These are phyloP conservation scores for Pagrus major DNA, from an alignment of 2,113 vertebrate species.

Conservation along the genomic window DNA sequence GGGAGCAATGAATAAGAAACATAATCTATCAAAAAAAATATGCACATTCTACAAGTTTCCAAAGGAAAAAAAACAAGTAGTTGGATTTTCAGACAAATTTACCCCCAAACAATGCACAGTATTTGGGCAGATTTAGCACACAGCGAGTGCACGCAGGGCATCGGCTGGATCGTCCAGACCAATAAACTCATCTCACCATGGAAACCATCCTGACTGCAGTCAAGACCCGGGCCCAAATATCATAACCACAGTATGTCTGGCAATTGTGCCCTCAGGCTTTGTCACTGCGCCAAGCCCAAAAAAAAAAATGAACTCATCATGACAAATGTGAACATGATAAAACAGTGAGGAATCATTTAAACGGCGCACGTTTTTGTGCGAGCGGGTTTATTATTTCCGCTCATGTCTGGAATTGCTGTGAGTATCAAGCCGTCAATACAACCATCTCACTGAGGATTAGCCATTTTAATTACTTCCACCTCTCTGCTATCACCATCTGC, in stretches of 20 bases:
- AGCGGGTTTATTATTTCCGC: background rate
- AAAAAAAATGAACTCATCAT: slow-evolving; percentile 30
- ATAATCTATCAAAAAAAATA: slow-evolving; percentile 17
- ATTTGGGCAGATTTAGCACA: slow-evolving; percentile 7
- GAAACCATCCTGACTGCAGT: slow-evolving; percentile 28
- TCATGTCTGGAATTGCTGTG: slow-evolving; percentile 1
- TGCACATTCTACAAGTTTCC: slow-evolving; percentile 17
- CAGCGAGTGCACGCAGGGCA: background rate
- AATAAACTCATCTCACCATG: slow-evolving; percentile 47
- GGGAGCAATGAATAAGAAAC: slow-evolving; percentile 22
- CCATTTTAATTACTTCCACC: slow-evolving; percentile 79
- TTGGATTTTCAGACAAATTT: slow-evolving; percentile 17
- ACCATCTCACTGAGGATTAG: slow-evolving; percentile 69
- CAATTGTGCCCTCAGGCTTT: slow-evolving; percentile 30
- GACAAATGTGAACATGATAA: slow-evolving; percentile 17
- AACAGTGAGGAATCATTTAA: background rate
- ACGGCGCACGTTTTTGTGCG: background rate
- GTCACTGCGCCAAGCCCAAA: slow-evolving; percentile 12
- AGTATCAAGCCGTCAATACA: slow-evolving; percentile 44
- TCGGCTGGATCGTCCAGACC: slow-evolving; percentile 13
- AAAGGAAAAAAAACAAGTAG: background rate
- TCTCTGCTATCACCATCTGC: slow-evolving; percentile 71
- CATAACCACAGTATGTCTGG: slow-evolving; percentile 23
- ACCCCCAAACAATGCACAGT: background rate
- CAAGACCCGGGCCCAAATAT: slow-evolving; percentile 22